phyloP scores from a whole-genome alignment of 2,113 vertebrate genomes.

The Pomatostomus ruficeps region DNA sequence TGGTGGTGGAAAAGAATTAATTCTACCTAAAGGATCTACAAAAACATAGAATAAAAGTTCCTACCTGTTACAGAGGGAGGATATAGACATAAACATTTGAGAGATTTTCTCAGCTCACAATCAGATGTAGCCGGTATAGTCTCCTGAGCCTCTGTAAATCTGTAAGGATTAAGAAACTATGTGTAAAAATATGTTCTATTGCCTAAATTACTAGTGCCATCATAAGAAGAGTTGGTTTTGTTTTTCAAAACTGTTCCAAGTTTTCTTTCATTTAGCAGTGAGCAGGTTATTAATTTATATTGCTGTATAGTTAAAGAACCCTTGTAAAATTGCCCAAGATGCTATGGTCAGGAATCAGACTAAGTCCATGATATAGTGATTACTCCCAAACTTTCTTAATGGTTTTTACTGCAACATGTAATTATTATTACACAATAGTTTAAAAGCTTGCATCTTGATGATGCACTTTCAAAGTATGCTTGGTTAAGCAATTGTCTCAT shows the following conservation, averaged over 20 bases:
- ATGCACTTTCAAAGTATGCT: slow-evolving; percentile 5
- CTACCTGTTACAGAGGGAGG: neutral
- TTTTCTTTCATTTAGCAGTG: neutral
- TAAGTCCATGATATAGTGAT: neutral
- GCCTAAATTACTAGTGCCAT: neutral
- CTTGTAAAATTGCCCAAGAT: neutral
- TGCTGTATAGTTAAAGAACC: neutral
- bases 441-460: slow-evolving; percentile 20
- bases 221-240: neutral
- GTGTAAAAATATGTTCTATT: neutral
- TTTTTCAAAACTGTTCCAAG: neutral
- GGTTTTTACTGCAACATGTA: slow-evolving; percentile 27
- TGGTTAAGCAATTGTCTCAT: slow-evolving; percentile 18
- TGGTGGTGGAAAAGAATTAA: neutral
- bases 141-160: neutral
- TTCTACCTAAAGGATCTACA: neutral
- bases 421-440: slow-evolving; percentile 49
- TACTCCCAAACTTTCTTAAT: slow-evolving; percentile 30
- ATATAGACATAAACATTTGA: neutral
- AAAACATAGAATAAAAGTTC: neutral
- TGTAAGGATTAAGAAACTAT: neutral
- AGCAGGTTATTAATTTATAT: neutral
- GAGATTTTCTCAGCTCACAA: neutral
- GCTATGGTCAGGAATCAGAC: neutral
- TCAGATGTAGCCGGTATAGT: neutral